These are phyloP conservation scores for Lamellibrachia satsuma DNA, from an alignment of 2,888 invertebrate genomes.

Conservation along the genomic window DNA sequence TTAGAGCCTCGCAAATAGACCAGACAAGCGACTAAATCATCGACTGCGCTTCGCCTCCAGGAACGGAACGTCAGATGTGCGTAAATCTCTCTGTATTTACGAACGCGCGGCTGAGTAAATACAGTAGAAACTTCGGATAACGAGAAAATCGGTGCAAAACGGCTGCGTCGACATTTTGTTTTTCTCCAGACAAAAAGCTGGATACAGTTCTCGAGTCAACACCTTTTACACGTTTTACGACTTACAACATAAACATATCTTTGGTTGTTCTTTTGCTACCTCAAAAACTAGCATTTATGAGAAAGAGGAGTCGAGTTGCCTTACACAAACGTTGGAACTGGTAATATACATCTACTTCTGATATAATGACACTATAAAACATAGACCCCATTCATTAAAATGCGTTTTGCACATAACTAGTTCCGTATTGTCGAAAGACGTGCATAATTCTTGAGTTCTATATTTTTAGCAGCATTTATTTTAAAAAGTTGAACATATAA, in stretches of 20 bases:
- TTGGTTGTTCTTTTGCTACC: no score
- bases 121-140: background rate
- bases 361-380: no score
- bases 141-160: background rate
- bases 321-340: no score
- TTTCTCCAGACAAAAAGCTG: background rate
- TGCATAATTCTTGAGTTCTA: no score
- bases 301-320: no score
- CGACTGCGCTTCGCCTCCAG: background rate
- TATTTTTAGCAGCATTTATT: no score
- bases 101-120: constrained; percentile 5
- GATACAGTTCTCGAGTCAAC: background rate
- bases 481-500: no score
- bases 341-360: no score
- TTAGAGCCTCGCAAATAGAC: background rate
- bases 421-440: no score
- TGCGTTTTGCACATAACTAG: no score
- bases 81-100: background rate
- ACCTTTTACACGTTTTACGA: background rate
- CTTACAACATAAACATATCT: background rate
- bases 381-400: no score
- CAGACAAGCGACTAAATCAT: constrained; percentile 17
- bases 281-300: no score
- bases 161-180: background rate
- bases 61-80: background rate